Evolutionary conservation across 2,113 vertebrate genomes (phyloP).

Genomic region (Anoplopoma fimbria): DNA sequence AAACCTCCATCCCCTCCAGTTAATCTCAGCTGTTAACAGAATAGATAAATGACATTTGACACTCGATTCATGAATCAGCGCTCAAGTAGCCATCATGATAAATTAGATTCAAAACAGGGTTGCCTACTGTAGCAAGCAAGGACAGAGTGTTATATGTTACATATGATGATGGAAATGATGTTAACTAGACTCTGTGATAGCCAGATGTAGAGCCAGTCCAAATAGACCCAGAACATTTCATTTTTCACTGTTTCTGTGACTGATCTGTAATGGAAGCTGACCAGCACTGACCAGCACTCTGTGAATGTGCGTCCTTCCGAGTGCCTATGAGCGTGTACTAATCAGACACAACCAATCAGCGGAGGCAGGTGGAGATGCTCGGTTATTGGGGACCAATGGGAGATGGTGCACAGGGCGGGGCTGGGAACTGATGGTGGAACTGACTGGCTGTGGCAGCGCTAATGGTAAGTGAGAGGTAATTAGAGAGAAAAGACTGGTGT

Average conservation of each 20-base stretch:
- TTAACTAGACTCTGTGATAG: background rate
- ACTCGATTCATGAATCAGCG: slow-evolving; percentile 14
- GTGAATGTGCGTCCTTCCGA: background rate
- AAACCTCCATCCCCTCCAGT: background rate
- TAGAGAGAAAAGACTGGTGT: slow-evolving; percentile 82
- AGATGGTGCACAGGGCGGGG: slow-evolving; percentile 40
- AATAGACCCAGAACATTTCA: no score
- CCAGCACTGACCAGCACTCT: no score
- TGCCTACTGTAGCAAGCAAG: slow-evolving; percentile 6
- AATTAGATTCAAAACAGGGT: slow-evolving; percentile 9
- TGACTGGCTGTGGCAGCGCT: slow-evolving; percentile 76
- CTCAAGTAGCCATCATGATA: slow-evolving; percentile 15
- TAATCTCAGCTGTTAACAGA: slow-evolving; percentile 12
- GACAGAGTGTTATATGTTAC: background rate
- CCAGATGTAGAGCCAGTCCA: background rate
- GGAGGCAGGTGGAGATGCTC: slow-evolving; percentile 8
- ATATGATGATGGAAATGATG: slow-evolving; percentile 12
- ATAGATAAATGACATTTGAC: slow-evolving; percentile 31
- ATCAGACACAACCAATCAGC: slow-evolving; percentile 46
- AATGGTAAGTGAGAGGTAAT: slow-evolving; percentile 86
- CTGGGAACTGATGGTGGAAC: slow-evolving; percentile 73
- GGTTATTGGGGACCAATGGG: slow-evolving; percentile 56
- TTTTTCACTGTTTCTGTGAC: background rate
- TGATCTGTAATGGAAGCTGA: background rate
- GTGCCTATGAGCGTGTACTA: background rate